Evolutionary conservation across 2,888 invertebrate species (phyloP).

Genomic region (Tortricodes alternella): DNA sequence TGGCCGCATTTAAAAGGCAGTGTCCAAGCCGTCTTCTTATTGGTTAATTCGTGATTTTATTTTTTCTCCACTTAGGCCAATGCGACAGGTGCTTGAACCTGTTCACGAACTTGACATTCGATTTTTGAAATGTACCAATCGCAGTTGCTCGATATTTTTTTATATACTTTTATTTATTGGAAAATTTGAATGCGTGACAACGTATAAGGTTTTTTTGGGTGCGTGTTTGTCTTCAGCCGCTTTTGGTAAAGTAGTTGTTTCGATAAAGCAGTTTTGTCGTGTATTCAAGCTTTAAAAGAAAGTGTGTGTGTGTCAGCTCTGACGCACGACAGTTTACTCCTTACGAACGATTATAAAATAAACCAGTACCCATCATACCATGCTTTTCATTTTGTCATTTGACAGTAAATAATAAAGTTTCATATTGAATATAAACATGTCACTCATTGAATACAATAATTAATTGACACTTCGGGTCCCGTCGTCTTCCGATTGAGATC

Average conservation of each 20-base stretch:
- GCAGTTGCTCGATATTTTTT: constrained; percentile 57
- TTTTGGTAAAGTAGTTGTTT: neutral
- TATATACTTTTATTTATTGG: constrained; percentile 36
- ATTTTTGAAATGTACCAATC: constrained; percentile 41
- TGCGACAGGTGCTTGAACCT: constrained; percentile 75
- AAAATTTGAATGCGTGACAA: neutral
- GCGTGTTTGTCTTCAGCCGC: constrained; percentile 4
- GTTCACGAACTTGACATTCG: constrained; percentile 75
- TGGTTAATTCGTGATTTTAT: constrained; percentile 80
- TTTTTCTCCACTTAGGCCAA: constrained; percentile 46
- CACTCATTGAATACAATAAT: too few relatives aligned
- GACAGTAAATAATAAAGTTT: too few relatives aligned
- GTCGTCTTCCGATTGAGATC: too few relatives aligned
- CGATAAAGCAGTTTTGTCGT: neutral
- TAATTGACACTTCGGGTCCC: too few relatives aligned
- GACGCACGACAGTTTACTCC: too few relatives aligned
- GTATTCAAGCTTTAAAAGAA: too few relatives aligned
- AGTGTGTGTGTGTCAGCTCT: too few relatives aligned
- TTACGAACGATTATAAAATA: too few relatives aligned
- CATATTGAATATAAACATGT: too few relatives aligned
- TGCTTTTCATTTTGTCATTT: too few relatives aligned
- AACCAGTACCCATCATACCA: too few relatives aligned
- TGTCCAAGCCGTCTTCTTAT: constrained; percentile 71
- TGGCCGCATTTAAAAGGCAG: constrained; percentile 40
- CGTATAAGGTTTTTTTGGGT: constrained; percentile 4